These are phyloP conservation scores for Smithornis capensis DNA, from an alignment of 2,113 vertebrate genomes.

Conservation along the genomic window DNA sequence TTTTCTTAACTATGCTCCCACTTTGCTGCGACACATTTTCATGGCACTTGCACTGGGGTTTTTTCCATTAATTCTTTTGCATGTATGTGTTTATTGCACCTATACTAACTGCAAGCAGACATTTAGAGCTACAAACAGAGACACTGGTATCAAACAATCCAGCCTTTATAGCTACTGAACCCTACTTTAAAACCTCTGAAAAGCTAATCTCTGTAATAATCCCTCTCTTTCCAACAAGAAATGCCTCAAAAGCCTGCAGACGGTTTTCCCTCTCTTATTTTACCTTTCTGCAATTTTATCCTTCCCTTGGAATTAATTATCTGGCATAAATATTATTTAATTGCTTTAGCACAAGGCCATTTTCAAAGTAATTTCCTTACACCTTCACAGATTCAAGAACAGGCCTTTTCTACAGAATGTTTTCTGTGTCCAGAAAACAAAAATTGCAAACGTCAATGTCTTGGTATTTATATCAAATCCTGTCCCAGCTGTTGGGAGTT, in stretches of 20 bases:
- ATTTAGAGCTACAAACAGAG: background rate
- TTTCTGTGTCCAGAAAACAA: background rate
- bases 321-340: constrained; percentile 28
- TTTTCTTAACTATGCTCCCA: background rate
- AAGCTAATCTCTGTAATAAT: background rate
- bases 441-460: background rate
- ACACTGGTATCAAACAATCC: background rate
- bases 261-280: background rate
- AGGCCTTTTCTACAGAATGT: background rate
- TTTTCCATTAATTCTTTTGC: background rate
- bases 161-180: background rate
- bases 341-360: background rate
- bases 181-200: background rate
- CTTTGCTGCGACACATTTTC: background rate
- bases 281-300: constrained; percentile 1
- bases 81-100: background rate
- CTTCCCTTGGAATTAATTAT: constrained; percentile 31
- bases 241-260: constrained; percentile 1
- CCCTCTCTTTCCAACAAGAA: background rate
- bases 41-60: background rate
- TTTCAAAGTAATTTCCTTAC: background rate
- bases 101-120: constrained; percentile 6
- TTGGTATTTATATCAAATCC: constrained; percentile 2
- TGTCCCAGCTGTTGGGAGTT: background rate
- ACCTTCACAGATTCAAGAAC: background rate